A percentile compares a stretch with the other conserved stretches of the same genome.
Evolutionary conservation across 2,888 invertebrate genomes (phyloP).

Genomic region (Lobophora halterata): DNA sequence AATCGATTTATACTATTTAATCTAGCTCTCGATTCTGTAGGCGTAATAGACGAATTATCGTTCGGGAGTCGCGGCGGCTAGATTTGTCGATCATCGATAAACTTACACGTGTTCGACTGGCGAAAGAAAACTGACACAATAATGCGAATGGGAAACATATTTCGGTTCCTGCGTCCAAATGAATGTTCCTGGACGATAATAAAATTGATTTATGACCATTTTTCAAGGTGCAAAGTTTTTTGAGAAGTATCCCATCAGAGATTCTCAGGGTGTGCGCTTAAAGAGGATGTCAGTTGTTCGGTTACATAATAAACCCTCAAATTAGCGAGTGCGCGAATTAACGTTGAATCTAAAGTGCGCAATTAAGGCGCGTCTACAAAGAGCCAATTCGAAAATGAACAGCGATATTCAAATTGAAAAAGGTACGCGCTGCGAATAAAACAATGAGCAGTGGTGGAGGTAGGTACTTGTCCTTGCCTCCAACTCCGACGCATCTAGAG

Average conservation of each 20-base stretch:
- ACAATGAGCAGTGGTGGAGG: slow-evolving; percentile 52
- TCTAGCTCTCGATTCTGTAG: slow-evolving; percentile 62
- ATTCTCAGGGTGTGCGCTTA: slow-evolving; percentile 58
- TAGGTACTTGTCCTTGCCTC: slow-evolving; percentile 48
- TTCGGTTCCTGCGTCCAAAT: slow-evolving; percentile 48
- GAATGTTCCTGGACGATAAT: slow-evolving; percentile 49
- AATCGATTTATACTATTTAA: slow-evolving; percentile 76
- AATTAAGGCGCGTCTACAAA: slow-evolving; percentile 74
- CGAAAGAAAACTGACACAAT: slow-evolving; percentile 54
- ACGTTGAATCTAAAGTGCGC: slow-evolving; percentile 76
- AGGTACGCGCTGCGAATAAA: slow-evolving; percentile 73
- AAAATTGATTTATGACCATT: slow-evolving; percentile 47
- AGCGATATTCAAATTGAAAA: slow-evolving; percentile 78
- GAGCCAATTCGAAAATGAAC: slow-evolving; percentile 75
- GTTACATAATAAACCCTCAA: slow-evolving; percentile 71
- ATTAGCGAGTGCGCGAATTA: slow-evolving; percentile 75
- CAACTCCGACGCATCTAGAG: slow-evolving; percentile 52
- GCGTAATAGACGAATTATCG: slow-evolving; percentile 66
- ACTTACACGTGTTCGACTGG: slow-evolving; percentile 45
- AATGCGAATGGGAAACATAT: slow-evolving; percentile 52
- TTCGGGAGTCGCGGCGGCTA: slow-evolving; percentile 51
- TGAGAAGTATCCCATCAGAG: slow-evolving; percentile 46
- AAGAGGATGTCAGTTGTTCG: slow-evolving; percentile 66
- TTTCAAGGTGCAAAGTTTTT: slow-evolving; percentile 31
- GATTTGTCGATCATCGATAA: slow-evolving; percentile 62